Base-by-base conservation (phyloP, 2,888 invertebrate species). In the Lepidochitona cinerea region DNA sequence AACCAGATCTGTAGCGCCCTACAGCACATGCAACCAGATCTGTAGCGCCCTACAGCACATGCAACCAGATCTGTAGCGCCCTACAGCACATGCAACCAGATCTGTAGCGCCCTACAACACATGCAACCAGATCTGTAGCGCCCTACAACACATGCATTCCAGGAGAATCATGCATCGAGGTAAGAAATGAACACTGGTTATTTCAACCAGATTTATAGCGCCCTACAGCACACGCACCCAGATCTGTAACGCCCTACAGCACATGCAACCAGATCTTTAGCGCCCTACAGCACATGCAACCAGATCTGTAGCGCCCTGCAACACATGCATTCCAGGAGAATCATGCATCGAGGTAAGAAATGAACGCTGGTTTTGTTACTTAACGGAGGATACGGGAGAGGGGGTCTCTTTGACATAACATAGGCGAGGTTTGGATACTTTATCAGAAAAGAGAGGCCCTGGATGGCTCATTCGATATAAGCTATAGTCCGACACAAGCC, bases 1-100 rank as follows among this genome's bases (percentile, higher is more conserved):
- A 92, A 93, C 14, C 94, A 94, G 88, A 91, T 94, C 70, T 93
- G 93, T 79, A 91, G 92, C 73, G 94, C 93, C 0, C 86, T 94
- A 32, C 91, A 92, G 59, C 93, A 94, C 87, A 94, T 94, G 93
- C 94, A 94, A 85, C 91, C 92, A 3, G 91, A 92, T 77, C 85
- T 93, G 68, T 92, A 94, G 68, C 93, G 94, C 93, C 94, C 94
- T 85, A 90, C 94, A 91, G 93, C 93, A 93, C 80, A 36, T 93
- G 93, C 87, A 92, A 93, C 14, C 94, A 94, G 88, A 91, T 94
- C 70, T 93, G 93, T 79, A 91, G 92, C 73, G 94, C 93, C 0
- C 86, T 94, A 32, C 91, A 92, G 59, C 93, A 94, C 87, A 94
- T 94, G 93, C 94, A 94, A 85, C 91, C 92, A 3, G 9, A 18